These are phyloP conservation scores for Oncopeltus fasciatus DNA, from an alignment of 1,140 invertebrate species.

Conservation along the genomic window DNA sequence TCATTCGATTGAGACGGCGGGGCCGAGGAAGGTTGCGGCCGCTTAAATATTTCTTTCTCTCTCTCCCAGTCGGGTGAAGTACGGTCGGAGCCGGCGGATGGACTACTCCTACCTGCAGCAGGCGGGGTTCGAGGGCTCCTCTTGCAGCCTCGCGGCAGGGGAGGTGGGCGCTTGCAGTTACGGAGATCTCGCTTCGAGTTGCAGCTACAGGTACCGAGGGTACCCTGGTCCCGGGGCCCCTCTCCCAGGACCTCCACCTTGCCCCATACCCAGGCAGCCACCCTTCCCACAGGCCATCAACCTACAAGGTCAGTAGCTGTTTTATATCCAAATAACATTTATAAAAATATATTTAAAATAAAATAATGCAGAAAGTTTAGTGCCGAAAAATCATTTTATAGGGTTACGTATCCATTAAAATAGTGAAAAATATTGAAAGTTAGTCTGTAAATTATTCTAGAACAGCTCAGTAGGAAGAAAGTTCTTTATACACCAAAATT, in stretches of 20 bases:
- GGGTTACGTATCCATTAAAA: no score
- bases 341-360: no score
- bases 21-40: constrained; percentile 38
- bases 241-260: constrained; percentile 29
- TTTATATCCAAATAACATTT: no score
- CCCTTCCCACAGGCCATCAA: constrained; percentile 49
- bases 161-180: constrained; percentile 27
- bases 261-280: constrained; percentile 23
- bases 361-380: no score
- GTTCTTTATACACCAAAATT: no score
- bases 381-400: no score
- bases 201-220: constrained; percentile 70
- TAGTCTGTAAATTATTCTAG: no score
- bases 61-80: not conserved
- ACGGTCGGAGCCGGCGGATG: constrained; percentile 31
- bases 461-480: no score
- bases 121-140: constrained; percentile 46
- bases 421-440: no score
- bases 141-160: constrained; percentile 41
- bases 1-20: constrained; percentile 53
- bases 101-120: constrained; percentile 60
- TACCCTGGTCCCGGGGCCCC: constrained; percentile 37
- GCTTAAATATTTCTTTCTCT: constrained; percentile 26
- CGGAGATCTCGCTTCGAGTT: constrained; percentile 56
- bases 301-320: constrained; percentile 44